These are phyloP conservation scores for Mobula birostris DNA, from an alignment of 2,113 vertebrate species.

Conservation along the genomic window DNA sequence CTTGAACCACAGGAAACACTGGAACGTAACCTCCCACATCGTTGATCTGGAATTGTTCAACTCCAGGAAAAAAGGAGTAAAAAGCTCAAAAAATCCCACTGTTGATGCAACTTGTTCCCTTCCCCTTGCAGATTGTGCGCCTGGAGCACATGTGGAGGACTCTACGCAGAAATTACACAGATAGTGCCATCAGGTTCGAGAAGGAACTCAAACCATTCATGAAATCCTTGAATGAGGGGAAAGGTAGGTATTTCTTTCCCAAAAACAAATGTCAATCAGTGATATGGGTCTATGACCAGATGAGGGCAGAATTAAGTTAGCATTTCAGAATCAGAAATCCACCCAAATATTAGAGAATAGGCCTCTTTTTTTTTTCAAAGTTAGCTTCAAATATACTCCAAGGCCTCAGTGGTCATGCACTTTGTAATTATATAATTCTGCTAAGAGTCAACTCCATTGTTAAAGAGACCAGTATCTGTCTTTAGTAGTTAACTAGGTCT, in stretches of 20 bases:
- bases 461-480: not conserved
- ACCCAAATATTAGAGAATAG: not conserved
- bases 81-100: not conserved
- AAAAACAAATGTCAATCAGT: not conserved
- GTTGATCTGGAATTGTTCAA: not conserved
- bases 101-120: not conserved
- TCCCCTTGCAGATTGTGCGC: constrained; percentile 56
- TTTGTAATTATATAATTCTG: not conserved
- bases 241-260: constrained; percentile 51
- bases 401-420: too few species aligned
- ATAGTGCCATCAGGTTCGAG: constrained; percentile 69
- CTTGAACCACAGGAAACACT: not conserved
- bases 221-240: constrained; percentile 60
- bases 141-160: constrained; percentile 74
- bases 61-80: too few species aligned
- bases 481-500: not conserved
- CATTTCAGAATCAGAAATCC: not conserved
- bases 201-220: constrained; percentile 76
- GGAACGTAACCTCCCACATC: not conserved
- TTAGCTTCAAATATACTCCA: not conserved
- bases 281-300: not conserved
- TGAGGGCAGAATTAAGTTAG: not conserved
- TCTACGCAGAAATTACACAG: constrained; percentile 67
- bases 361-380: not conserved
- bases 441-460: not conserved